These are phyloP conservation scores for Eutrigla gurnardus DNA, from an alignment of 2,797 vertebrate genomes.

Conservation along the genomic window DNA sequence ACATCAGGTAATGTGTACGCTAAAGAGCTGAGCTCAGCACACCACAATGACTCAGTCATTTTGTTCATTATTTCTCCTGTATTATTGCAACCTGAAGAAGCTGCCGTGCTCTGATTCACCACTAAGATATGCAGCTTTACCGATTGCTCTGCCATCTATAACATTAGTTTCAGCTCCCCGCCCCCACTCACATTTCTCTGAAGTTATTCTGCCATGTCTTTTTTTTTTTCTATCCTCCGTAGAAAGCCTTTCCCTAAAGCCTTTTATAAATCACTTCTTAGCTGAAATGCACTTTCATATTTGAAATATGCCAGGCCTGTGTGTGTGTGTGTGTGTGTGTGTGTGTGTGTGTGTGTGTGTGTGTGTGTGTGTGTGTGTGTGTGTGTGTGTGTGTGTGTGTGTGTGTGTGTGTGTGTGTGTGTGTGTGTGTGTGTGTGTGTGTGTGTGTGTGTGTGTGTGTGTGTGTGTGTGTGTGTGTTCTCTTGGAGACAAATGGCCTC, in stretches of 20 bases:
- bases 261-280: constrained; percentile 78
- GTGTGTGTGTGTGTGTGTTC: constrained; percentile 8
- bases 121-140: constrained; percentile 44
- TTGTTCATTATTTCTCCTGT: constrained; percentile 32
- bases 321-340: constrained; percentile 7
- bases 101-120: constrained; percentile 29
- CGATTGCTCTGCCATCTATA: constrained; percentile 54
- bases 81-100: constrained; percentile 28
- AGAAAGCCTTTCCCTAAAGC: constrained; percentile 70
- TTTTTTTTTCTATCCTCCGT: constrained; percentile 56
- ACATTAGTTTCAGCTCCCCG: constrained; percentile 55
- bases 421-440: constrained; percentile 6
- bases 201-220: constrained; percentile 65
- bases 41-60: background rate
- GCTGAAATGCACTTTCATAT: constrained; percentile 74
- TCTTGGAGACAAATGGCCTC: constrained; percentile 41
- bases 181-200: constrained; percentile 58
- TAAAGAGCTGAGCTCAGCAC: background rate
- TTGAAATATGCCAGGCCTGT: constrained; percentile 63
- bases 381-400: background rate
- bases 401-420: constrained; percentile 12
- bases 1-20: background rate
- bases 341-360: constrained; percentile 15
- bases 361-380: constrained; percentile 20
- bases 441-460: constrained; percentile 13